phyloP scores from a whole-genome alignment of 2,797 vertebrate species.

The Okamejei kenojei region DNA sequence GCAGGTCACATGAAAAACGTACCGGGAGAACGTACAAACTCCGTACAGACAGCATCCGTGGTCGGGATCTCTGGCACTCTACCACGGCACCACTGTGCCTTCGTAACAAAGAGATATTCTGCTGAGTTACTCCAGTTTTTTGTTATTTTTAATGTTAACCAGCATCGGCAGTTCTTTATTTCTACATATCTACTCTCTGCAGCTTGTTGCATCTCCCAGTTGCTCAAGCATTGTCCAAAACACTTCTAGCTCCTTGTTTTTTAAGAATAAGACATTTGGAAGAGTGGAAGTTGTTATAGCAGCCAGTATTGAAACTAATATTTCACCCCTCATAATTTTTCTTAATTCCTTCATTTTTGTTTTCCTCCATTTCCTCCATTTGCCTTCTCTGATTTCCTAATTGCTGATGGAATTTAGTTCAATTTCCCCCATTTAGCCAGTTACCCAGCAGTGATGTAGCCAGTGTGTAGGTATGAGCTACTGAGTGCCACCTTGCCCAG shows the following conservation, averaged over 20 bases:
- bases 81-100: too few species aligned
- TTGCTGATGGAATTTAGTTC: neutral
- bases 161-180: too few species aligned
- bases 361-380: too few species aligned
- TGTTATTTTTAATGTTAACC: too few species aligned
- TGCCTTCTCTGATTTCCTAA: neutral
- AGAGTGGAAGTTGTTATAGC: neutral
- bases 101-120: too few species aligned
- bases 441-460: slow-evolving; percentile 43
- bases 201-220: neutral
- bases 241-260: neutral
- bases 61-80: too few species aligned
- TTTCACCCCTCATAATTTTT: neutral
- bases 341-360: neutral
- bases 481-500: slow-evolving; percentile 45
- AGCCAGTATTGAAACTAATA: neutral
- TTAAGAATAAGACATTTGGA: neutral
- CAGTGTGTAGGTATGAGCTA: slow-evolving; percentile 64
- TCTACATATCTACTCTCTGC: neutral
- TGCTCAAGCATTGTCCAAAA: too few species aligned
- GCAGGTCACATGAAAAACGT: too few species aligned
- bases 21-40: too few species aligned
- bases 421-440: neutral
- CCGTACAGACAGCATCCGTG: too few species aligned
- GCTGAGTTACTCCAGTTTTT: too few species aligned